Evolutionary conservation across 2,797 vertebrate genomes (phyloP), one percentile per base, ranked within the genome.

Genomic region (Myotis planiceps): DNA sequence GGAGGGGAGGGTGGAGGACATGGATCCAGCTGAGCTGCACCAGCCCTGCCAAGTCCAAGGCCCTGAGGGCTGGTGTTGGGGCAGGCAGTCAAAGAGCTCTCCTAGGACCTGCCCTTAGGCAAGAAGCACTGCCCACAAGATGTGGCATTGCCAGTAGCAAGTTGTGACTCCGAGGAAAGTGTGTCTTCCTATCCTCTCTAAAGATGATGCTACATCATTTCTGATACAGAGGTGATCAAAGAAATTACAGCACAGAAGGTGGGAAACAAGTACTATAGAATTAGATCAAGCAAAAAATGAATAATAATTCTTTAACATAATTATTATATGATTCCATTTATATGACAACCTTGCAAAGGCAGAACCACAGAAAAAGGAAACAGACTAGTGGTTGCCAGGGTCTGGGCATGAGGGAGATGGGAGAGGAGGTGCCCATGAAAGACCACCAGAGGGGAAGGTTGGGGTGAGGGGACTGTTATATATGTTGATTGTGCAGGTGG

Each of bases 321-420:
- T 76, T 72, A 32, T 51, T 53, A 1, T 66, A 49, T 68, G n/a
- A 34, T 51, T 55, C n/a, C 3, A 29, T 27, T 39, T 60, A 9
- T 60, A 39, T 53, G 39, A 16, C 42, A 68, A 49, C 27, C 21
- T 32, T 21, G 5, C 21, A 79, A 63, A 87, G 32, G 13, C 18
- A 42, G 49, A 85, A 29, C 45, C 32, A 72, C 12, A 16, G 7
- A 39, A 25, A 63, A 47, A 51, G 58, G 47, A 88, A 81, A 39
- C 6, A 80, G 9, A 47, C 53, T 3, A 23, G 19, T 47, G 55
- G n/a, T 68, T 82, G 21, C 25, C 42, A 39, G 39, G 1, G 0
- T 3, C 7, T 2, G 10, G 6, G 2, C 10, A 5, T 1, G 9
- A 0, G 6, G 32, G 42, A 32, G 9, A 21, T 7, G 4, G 19